Evolutionary conservation across 2,888 invertebrate species (phyloP).

Genomic region (Iselma pallidipennis): DNA sequence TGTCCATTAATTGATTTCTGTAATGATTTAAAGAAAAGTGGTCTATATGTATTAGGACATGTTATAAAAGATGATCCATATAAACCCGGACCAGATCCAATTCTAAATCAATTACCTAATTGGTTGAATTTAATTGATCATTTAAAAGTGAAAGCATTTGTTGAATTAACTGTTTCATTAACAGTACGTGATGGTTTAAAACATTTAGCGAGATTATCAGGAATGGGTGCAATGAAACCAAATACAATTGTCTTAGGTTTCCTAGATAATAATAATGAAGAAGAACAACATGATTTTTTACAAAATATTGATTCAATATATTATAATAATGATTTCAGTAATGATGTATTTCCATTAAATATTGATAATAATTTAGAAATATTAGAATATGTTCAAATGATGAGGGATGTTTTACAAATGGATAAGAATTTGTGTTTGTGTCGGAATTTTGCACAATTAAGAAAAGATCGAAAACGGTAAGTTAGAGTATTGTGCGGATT

Average conservation of each 20-base stretch:
- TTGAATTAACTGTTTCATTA: slow-evolving; percentile 87
- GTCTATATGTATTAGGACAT: slow-evolving; percentile 86
- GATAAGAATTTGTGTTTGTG: slow-evolving; percentile 95
- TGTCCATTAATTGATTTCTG: slow-evolving; percentile 95
- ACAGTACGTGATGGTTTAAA: slow-evolving; percentile 89
- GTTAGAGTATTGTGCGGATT: too few relatives aligned
- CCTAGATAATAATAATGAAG: slow-evolving; percentile 73
- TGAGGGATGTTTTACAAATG: slow-evolving; percentile 87
- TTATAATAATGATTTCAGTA: slow-evolving; percentile 62
- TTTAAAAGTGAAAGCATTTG: slow-evolving; percentile 94
- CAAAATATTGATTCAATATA: slow-evolving; percentile 66
- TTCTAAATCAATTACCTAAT: slow-evolving; percentile 76
- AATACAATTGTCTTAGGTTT: slow-evolving; percentile 97
- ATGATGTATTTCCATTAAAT: slow-evolving; percentile 62
- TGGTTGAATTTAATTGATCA: slow-evolving; percentile 96
- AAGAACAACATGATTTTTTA: slow-evolving; percentile 77
- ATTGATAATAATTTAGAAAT: slow-evolving; percentile 39
- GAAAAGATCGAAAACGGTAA: slow-evolving; percentile 75
- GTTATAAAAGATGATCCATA: slow-evolving; percentile 69
- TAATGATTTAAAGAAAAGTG: slow-evolving; percentile 96
- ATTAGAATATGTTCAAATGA: slow-evolving; percentile 79
- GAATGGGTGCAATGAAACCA: slow-evolving; percentile 99
- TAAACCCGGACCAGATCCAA: slow-evolving; percentile 66
- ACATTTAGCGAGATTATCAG: slow-evolving; percentile 87
- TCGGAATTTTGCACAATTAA: slow-evolving; percentile 84